Percentiles rank a stretch among this genome's conserved stretches.
Conservation (phyloP, 2,797 vertebrate genomes). For the Aeoliscus strigatus region DNA sequence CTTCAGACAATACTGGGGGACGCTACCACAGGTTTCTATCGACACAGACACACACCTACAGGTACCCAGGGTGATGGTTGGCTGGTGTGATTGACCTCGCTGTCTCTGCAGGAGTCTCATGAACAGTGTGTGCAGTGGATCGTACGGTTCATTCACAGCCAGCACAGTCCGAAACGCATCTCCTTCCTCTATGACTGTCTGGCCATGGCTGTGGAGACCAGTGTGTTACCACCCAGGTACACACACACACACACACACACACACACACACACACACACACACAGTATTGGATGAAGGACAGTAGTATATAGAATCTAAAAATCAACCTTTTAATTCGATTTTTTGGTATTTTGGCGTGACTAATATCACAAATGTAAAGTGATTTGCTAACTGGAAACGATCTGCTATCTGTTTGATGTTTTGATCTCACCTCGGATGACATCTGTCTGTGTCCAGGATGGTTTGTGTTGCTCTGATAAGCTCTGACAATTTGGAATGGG, state of each 20-base stretch:
- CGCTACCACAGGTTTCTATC: constrained; percentile 85
- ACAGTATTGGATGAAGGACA: no score
- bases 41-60: neutral
- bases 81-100: neutral
- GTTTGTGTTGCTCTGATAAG: constrained; percentile 92
- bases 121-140: constrained; percentile 98
- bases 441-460: constrained; percentile 75
- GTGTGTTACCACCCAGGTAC: constrained; percentile 89
- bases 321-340: no score
- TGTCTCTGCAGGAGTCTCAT: constrained; percentile 86
- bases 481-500: constrained; percentile 93
- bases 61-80: neutral
- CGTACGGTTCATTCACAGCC: constrained; percentile 92
- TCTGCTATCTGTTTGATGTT: neutral
- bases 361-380: no score
- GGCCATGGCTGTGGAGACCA: constrained; percentile 95
- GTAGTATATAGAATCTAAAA: no score
- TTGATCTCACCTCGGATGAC: constrained; percentile 1
- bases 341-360: no score
- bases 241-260: neutral
- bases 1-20: constrained; percentile 92
- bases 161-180: constrained; percentile 97
- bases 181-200: constrained; percentile 97
- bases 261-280: neutral
- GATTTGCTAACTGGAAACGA: no score